A percentile compares a stretch with the other conserved stretches of the same genome.
Evolutionary conservation across 2,888 invertebrate species (phyloP).

Genomic region (Uropetala carovei): DNA sequence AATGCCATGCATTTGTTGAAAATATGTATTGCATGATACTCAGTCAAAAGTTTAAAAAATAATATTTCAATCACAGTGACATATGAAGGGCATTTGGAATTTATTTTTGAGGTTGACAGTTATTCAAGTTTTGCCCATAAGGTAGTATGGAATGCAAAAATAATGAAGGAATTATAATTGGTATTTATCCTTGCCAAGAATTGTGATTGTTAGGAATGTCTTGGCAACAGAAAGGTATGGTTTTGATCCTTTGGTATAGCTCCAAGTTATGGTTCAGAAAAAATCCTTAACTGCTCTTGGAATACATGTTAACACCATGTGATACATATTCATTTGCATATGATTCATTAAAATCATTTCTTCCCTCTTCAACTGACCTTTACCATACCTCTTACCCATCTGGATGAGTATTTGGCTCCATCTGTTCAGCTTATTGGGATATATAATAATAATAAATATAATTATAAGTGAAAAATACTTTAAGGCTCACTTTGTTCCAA

Average conservation of each 20-base stretch:
- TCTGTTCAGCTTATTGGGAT: constrained; percentile 64
- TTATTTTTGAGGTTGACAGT: constrained; percentile 57
- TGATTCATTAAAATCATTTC: constrained; percentile 40
- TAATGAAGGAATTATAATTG: constrained; percentile 50
- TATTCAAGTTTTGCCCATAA: constrained; percentile 37
- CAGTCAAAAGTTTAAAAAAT: constrained; percentile 55
- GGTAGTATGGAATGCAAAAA: constrained; percentile 50
- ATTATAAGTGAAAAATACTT: constrained; percentile 63
- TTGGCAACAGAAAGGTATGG: constrained; percentile 57
- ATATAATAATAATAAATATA: constrained; percentile 58
- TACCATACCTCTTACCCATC: constrained; percentile 53
- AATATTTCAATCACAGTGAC: constrained; percentile 52
- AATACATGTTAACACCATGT: constrained; percentile 58
- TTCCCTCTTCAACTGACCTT: not conserved
- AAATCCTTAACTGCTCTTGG: constrained; percentile 52
- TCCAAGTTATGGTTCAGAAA: constrained; percentile 44
- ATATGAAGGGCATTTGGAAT: constrained; percentile 59
- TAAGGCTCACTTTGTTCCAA: constrained; percentile 61
- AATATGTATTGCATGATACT: constrained; percentile 63
- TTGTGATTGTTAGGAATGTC: constrained; percentile 42
- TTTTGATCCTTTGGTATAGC: constrained; percentile 45
- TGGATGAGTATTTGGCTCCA: constrained; percentile 63
- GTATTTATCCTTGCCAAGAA: constrained; percentile 18
- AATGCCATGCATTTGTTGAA: constrained; percentile 64
- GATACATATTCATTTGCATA: constrained; percentile 62